phyloP scores from a whole-genome alignment of 92 coral and sea anemone species.

The Desmophyllum pertusum region DNA sequence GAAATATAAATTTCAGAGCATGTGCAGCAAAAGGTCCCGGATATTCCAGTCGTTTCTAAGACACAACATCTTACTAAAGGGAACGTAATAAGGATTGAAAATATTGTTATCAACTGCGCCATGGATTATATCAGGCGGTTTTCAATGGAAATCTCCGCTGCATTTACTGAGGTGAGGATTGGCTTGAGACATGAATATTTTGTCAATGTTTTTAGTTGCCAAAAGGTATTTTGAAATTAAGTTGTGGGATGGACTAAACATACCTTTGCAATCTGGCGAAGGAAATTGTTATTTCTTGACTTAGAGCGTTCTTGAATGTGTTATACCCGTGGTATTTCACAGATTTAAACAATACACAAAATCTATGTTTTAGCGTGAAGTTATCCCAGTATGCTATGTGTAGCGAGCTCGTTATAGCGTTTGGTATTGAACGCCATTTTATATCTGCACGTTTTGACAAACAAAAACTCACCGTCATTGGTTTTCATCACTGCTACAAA shows the following conservation, averaged over 20 bases:
- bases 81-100: neutral
- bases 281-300: neutral
- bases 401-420: neutral
- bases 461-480: neutral
- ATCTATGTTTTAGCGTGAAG: too few relatives aligned
- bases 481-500: neutral
- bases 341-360: neutral
- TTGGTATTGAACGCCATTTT: neutral
- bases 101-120: neutral
- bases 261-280: neutral
- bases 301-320: neutral
- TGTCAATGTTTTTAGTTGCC: neutral
- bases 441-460: too few relatives aligned
- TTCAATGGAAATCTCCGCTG: neutral
- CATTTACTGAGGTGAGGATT: neutral
- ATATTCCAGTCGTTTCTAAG: neutral
- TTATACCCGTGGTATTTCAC: neutral
- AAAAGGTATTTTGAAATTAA: too few relatives aligned
- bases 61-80: neutral
- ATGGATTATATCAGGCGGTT: neutral
- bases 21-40: slow-evolving; percentile 14
- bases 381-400: too few relatives aligned
- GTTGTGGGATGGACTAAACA: too few relatives aligned
- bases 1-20: neutral
- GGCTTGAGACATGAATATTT: neutral